Evolutionary conservation across 2,113 vertebrate species (phyloP), one percentile per base, ranked within the genome.

Genomic region (Cyprinodon tularosa): DNA sequence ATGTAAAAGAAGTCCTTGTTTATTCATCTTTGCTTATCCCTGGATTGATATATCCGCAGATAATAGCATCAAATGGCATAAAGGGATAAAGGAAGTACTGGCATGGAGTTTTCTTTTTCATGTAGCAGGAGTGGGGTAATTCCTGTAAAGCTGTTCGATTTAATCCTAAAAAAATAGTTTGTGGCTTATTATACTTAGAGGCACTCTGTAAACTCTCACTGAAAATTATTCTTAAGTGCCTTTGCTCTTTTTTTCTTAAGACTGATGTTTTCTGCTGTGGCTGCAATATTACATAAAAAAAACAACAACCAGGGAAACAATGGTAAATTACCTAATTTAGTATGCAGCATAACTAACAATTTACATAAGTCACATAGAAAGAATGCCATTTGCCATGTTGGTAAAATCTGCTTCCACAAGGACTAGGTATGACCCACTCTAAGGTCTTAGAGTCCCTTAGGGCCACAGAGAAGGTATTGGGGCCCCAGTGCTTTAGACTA

Each of bases 401-500:
- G 68, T 66, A 50, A 65, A 77, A 67, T 57, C 80, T 86, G 63
- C 75, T 79, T 82, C 72, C 84, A 85, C 74, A 78, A 38, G 42
- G 74, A 88, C 81, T 69, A 45, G 79, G 77, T 80, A 80, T 80
- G 84, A 76, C 75, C 84, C 75, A 76, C 69, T 81, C 68, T 83
- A 65, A 83, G 86, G 81, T 83, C 69, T 74, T 6, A 36, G 38
- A 71, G 75, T 92, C 93, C 91, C 89, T 63, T 71, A 87, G 90
- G 88, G 82, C 81, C 67, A 57, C 17, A 66, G 29, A 2, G 22
- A 66, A 36, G 81, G 86, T 88, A 79, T 89, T 76, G 61, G 81
- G 84, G n/a, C 83, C 88, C 85, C 80, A 15, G 76, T 80, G 72
- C 85, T 84, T 79, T 83, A 86, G 88, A 89, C 86, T 89, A 89